Evolutionary conservation across 2,888 invertebrate species (phyloP).

Genomic region (Nomada hirtipes): DNA sequence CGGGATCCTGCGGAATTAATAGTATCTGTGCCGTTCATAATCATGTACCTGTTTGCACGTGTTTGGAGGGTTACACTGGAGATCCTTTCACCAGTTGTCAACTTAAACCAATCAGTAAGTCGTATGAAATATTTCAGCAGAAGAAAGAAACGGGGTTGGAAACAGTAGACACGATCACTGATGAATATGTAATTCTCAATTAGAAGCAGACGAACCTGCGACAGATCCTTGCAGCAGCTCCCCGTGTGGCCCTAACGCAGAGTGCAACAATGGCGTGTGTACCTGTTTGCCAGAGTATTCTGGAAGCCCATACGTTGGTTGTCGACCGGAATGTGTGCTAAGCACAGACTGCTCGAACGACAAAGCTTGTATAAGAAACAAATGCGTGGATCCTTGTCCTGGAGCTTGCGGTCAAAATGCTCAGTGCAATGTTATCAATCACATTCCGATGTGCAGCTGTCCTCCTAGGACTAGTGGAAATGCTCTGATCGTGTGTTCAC

Average conservation of each 20-base stretch:
- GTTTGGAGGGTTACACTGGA: constrained; percentile 87
- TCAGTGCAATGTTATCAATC: constrained; percentile 90
- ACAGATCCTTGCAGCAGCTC: constrained; percentile 88
- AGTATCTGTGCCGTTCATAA: constrained; percentile 88
- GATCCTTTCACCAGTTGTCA: constrained; percentile 86
- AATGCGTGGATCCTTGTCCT: constrained; percentile 87
- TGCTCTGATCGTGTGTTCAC: constrained; percentile 88
- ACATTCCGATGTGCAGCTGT: constrained; percentile 86
- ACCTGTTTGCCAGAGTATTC: constrained; percentile 87
- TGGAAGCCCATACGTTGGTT: constrained; percentile 86
- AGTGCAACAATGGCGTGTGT: constrained; percentile 87
- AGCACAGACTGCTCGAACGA: constrained; percentile 83
- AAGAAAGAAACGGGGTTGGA: neutral
- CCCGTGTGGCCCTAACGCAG: constrained; percentile 89
- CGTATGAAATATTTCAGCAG: neutral
- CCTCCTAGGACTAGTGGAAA: constrained; percentile 89
- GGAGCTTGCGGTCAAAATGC: constrained; percentile 91
- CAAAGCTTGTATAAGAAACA: constrained; percentile 83
- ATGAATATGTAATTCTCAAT: neutral
- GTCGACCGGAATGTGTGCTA: constrained; percentile 83
- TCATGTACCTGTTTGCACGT: constrained; percentile 89
- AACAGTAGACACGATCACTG: neutral
- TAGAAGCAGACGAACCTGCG: constrained; percentile 28
- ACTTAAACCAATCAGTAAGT: constrained; percentile 70
- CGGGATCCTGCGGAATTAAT: constrained; percentile 87